Base-by-base conservation (phyloP, 2,888 invertebrate genomes). In the Hypolimnas misippus region DNA sequence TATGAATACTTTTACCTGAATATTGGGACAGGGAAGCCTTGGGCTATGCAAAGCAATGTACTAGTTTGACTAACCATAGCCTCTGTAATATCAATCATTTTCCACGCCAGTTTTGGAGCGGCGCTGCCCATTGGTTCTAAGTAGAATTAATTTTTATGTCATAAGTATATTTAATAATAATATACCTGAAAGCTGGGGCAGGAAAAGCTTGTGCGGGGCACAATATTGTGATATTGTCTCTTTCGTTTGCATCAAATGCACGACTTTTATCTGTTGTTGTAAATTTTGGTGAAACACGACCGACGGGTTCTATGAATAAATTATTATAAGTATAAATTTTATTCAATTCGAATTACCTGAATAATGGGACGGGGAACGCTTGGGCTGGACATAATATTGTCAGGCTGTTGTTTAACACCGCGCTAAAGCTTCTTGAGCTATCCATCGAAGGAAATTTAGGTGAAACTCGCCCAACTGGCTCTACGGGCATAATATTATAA, bases 121-220 rank as follows among this genome's bases (percentile, higher is more conserved):
- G 94, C 93, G 77, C 95, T 95, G 89, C 95, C 95, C 76, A 95
- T 91, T 42, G 95, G 95, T 74, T 95, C 95, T 95, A 88, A 63
- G 79, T 77, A 82, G 76, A 76, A 74, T 75, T 71, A 74, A 71
- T 65, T 65, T 59, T 35, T 62, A 57, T 44, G 52, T 35, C 65
- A 64, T 53, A 54, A 62, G 63, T 66, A 60, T 63, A 68, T 64
- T 62, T 58, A 68, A 56, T 52, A 52, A 53, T 67, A 82, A 89
- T 70, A 78, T 93, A 94, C 94, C 94, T 94, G 93, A 92, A 94
- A 76, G 92, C 82, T 73, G 94, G 94, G 80, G 94, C 94, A 75
- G 96, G 96, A 84, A 93, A 95, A 76, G 95, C 96, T 92, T 96
- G 96, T 63, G 96, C 95, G 72, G 95, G 95, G 81, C 96, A 96